Conservation (phyloP, 2,888 invertebrate genomes). For the Drosophila anomalipes region DNA sequence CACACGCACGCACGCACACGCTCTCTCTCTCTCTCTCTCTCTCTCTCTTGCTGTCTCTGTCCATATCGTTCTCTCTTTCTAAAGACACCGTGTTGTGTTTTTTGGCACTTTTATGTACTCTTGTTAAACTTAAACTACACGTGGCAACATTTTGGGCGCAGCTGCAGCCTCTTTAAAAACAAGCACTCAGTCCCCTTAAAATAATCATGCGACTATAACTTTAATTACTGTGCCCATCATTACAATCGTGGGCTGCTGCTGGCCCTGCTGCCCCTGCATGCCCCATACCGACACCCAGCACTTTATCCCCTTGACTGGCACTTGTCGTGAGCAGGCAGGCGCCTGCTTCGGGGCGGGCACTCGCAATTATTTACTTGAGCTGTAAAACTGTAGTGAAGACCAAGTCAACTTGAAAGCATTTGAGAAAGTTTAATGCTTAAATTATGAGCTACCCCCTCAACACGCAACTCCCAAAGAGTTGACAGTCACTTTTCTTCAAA, state of each 20-base stretch:
- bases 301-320: not conserved
- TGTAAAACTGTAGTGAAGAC: slow-evolving; percentile 82
- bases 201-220: slow-evolving; percentile 60
- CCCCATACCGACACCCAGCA: not conserved
- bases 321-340: slow-evolving; percentile 28
- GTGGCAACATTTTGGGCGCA: slow-evolving; percentile 30
- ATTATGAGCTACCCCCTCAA: slow-evolving; percentile 62
- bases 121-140: slow-evolving; percentile 55
- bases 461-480: slow-evolving; percentile 55
- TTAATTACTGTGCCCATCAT: slow-evolving; percentile 79
- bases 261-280: slow-evolving; percentile 6
- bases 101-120: slow-evolving; percentile 68
- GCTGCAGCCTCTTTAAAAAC: slow-evolving; percentile 49
- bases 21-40: not conserved
- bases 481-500: slow-evolving; percentile 76
- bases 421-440: slow-evolving; percentile 81
- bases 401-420: slow-evolving; percentile 82
- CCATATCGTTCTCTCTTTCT: not conserved
- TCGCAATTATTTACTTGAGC: slow-evolving; percentile 81
- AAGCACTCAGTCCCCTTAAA: slow-evolving; percentile 17
- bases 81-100: slow-evolving; percentile 39
- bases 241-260: slow-evolving; percentile 56
- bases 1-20: not conserved
- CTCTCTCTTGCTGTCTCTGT: not conserved
- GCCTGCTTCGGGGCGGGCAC: slow-evolving; percentile 29